phyloP scores from a whole-genome alignment of 1,140 invertebrate species.

The Hycleus cichorii region DNA sequence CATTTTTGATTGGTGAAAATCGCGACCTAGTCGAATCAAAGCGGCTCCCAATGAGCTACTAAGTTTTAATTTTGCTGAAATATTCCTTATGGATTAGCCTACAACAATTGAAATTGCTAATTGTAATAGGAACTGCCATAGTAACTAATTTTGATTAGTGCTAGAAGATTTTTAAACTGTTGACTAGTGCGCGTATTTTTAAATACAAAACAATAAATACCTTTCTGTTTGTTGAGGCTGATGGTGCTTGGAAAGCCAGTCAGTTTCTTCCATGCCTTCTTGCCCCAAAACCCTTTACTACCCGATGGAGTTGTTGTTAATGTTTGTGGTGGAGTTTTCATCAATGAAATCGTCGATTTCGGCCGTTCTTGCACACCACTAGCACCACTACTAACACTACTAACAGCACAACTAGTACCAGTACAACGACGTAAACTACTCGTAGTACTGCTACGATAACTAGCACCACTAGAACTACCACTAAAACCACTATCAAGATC shows the following conservation, averaged over 20 bases:
- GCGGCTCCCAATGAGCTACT: no score
- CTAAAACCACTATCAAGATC: constrained; percentile 75
- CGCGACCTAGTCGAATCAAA: no score
- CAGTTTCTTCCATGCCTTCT: constrained; percentile 69
- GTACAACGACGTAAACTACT: constrained; percentile 44
- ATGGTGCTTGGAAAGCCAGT: constrained; percentile 60
- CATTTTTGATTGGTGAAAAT: no score
- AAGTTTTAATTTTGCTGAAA: no score
- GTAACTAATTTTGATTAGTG: no score
- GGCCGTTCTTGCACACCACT: constrained; percentile 17
- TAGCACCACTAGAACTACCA: constrained; percentile 69
- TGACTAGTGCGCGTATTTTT: background rate
- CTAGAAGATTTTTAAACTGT: no score
- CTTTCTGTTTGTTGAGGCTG: constrained; percentile 55
- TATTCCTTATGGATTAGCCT: no score
- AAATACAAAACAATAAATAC: constrained; percentile 33
- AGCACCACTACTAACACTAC: constrained; percentile 44
- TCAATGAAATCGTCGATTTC: constrained; percentile 16
- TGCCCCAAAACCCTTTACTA: constrained; percentile 55
- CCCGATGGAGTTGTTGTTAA: constrained; percentile 7
- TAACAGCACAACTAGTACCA: constrained; percentile 60
- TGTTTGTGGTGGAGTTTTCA: background rate
- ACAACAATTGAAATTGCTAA: no score
- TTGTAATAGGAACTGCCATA: no score
- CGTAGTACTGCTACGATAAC: constrained; percentile 55